These are phyloP conservation scores for Protonemura montana DNA, from an alignment of 2,888 invertebrate genomes.

Conservation along the genomic window DNA sequence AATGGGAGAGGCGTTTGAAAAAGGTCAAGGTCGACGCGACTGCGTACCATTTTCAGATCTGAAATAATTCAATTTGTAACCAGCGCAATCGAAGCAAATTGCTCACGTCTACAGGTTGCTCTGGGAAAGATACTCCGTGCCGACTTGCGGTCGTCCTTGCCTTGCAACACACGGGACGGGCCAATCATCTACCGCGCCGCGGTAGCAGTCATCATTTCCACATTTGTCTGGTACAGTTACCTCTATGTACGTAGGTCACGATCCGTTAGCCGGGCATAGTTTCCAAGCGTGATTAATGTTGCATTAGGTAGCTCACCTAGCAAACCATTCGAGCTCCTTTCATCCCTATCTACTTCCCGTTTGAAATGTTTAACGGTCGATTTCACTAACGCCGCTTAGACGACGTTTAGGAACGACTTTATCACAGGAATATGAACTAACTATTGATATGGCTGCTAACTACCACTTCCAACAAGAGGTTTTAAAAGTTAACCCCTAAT, in stretches of 20 bases:
- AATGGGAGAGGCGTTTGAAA: neutral
- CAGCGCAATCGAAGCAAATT: neutral
- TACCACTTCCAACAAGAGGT: too few relatives aligned
- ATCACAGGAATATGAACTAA: too few relatives aligned
- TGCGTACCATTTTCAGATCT: neutral
- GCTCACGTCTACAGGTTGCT: neutral
- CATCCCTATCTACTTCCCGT: too few relatives aligned
- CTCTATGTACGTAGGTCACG: neutral
- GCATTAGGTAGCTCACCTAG: too few relatives aligned
- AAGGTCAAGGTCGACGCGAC: neutral
- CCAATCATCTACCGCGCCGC: neutral
- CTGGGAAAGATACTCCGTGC: neutral
- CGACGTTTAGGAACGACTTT: too few relatives aligned
- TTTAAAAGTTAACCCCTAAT: too few relatives aligned
- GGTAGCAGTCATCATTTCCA: neutral
- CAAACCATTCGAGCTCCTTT: too few relatives aligned
- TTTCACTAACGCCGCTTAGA: too few relatives aligned
- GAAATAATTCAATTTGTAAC: neutral
- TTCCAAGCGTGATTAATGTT: too few relatives aligned
- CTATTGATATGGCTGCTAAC: too few relatives aligned
- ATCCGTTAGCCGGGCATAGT: neutral
- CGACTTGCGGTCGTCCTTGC: neutral
- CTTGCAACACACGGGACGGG: neutral
- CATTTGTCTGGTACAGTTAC: neutral
- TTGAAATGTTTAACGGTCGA: too few relatives aligned